Percentiles rank a stretch among this genome's conserved stretches.
phyloP scores from a whole-genome alignment of 1,140 invertebrate genomes.

The Drosophila setifemur region DNA sequence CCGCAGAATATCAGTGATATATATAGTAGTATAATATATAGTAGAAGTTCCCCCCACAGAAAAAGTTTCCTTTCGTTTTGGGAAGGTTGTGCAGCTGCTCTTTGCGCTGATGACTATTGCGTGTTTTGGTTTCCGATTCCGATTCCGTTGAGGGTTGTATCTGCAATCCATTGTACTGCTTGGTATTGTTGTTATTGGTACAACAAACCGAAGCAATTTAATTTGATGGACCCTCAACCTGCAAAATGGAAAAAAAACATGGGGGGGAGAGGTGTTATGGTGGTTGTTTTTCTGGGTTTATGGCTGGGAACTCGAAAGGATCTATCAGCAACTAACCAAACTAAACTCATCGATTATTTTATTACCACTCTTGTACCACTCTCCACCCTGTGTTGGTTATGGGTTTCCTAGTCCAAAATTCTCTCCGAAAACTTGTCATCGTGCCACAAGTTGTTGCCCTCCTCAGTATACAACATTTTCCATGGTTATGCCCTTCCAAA shows the following conservation, averaged over 20 bases:
- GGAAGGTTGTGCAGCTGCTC: slow-evolving; percentile 31
- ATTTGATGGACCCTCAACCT: slow-evolving; percentile 60
- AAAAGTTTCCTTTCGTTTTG: not conserved
- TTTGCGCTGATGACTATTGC: slow-evolving; percentile 49
- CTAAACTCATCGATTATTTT: slow-evolving; percentile 61
- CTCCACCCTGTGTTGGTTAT: not conserved
- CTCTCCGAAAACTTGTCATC: slow-evolving; percentile 55
- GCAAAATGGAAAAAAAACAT: not conserved
- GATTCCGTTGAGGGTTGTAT: slow-evolving; percentile 61
- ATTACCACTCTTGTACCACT: slow-evolving; percentile 33
- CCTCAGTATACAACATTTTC: no score
- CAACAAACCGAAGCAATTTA: slow-evolving; percentile 72
- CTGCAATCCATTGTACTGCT: not conserved
- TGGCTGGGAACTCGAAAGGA: slow-evolving; percentile 1
- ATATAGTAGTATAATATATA: no score
- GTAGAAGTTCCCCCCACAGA: not conserved
- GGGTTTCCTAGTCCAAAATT: not conserved
- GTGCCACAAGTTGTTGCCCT: slow-evolving; percentile 70
- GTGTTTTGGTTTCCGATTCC: slow-evolving; percentile 39
- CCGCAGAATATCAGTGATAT: slow-evolving; percentile 3
- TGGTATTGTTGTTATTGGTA: slow-evolving; percentile 61
- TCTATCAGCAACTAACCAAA: slow-evolving; percentile 9
- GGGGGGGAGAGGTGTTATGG: not conserved
- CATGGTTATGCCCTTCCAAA: no score
- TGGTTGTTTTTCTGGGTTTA: slow-evolving; percentile 18